phyloP scores from a whole-genome alignment of 2,888 invertebrate species.

The Hypomecis atomaria region DNA sequence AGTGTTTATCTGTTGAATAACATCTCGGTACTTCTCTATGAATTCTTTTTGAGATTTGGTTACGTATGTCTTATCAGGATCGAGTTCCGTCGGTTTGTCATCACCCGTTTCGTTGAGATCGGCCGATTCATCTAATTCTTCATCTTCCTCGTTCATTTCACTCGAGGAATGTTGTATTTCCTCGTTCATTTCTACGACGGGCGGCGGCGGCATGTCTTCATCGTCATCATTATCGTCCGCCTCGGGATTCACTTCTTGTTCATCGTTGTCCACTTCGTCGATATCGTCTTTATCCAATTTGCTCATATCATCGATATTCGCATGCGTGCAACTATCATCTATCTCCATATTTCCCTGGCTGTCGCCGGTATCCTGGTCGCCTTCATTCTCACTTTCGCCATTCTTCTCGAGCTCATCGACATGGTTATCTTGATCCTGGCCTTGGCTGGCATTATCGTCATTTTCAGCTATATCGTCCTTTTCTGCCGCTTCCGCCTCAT shows the following conservation, averaged over 20 bases:
- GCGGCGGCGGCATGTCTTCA: constrained; percentile 70
- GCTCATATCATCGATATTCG: constrained; percentile 51
- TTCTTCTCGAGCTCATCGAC: constrained; percentile 49
- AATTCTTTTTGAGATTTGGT: constrained; percentile 79
- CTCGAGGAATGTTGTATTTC: constrained; percentile 74
- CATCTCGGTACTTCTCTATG: constrained; percentile 73
- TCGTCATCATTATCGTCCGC: constrained; percentile 68
- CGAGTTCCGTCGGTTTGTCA: constrained; percentile 61
- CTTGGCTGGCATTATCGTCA: constrained; percentile 51
- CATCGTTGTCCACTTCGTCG: constrained; percentile 55
- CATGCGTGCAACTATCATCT: constrained; percentile 47
- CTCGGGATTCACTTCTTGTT: constrained; percentile 56
- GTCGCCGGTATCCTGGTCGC: constrained; percentile 55
- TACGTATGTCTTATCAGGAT: constrained; percentile 72
- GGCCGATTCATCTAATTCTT: constrained; percentile 59
- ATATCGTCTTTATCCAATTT: constrained; percentile 44
- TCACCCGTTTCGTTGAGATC: constrained; percentile 64
- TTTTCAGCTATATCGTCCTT: constrained; percentile 48
- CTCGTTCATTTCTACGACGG: constrained; percentile 78
- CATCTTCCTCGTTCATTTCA: constrained; percentile 67
- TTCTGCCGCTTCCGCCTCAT: constrained; percentile 50
- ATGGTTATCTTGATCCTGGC: constrained; percentile 51
- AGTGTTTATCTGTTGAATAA: constrained; percentile 80
- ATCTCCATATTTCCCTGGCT: constrained; percentile 57
- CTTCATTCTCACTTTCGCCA: constrained; percentile 57